Evolutionary conservation across 1,140 invertebrate genomes (phyloP), one percentile per base, ranked within the genome.

Genomic region (Camponotus pennsylvanicus): DNA sequence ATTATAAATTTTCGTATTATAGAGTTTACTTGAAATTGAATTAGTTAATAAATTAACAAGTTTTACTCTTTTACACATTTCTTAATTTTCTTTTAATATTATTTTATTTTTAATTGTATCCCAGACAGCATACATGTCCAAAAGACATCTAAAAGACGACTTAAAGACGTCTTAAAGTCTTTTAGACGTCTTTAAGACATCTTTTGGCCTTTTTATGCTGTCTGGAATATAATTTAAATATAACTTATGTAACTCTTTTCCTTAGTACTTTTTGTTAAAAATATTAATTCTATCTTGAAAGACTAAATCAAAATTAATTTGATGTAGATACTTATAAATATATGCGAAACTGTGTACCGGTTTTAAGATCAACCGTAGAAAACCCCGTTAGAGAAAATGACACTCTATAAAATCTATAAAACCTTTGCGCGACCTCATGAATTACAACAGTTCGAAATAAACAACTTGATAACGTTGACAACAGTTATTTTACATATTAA

Each of bases 351-450:
- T 6, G 34, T 71, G 18, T 37, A 71, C 27, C 27, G 55, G 37
- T 73, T 82, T 1, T 73, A 73, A 37, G 18, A 82, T 61, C 5
- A 7, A 82, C 40, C 52, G 21, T 59, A 45, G 21, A 37, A 27
- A 71, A 82, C 15, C n/a, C 64, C 78, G 40, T 82, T 73, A 73
- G 40, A 59, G 15, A 18, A 27, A 73, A 73, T 71, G 18, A 70
- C 3, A 9, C 11, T 52, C 21, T 59, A 9, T 13, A 15, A 49
- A 49, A 11, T 70, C 52, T 69, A 27, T 40, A 5, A 80, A 70
- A 27, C 5, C 1, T 59, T 80, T 70, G 5, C 15, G 21, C 21
- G 6, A 37, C 49, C 9, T 82, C 18, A 2, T 11, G 2, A 79
- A 67, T 18, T 42, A 61, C n/a, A 42, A 52, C 15, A 37, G 13